phyloP scores from a whole-genome alignment of 2,113 vertebrate species.

The Malurus cyaneus region DNA sequence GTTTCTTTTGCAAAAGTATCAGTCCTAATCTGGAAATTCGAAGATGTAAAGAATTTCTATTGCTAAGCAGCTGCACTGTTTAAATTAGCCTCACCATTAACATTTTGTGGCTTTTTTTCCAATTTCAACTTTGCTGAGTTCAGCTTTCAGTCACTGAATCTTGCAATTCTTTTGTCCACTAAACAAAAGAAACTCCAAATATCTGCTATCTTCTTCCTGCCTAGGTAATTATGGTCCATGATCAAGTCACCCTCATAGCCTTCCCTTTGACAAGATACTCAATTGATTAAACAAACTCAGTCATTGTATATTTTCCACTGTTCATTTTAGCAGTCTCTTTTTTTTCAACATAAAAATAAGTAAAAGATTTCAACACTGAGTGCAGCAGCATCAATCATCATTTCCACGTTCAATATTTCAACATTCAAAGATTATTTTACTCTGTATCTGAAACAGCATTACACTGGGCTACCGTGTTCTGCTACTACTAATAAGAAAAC shows the following conservation, averaged over 20 bases:
- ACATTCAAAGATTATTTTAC: neutral
- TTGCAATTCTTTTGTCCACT: slow-evolving; percentile 46
- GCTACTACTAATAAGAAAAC: neutral
- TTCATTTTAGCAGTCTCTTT: neutral
- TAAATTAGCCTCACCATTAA: slow-evolving; percentile 55
- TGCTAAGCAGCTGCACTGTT: slow-evolving; percentile 45
- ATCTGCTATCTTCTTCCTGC: slow-evolving; percentile 21
- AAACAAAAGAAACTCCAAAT: slow-evolving; percentile 47
- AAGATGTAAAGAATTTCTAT: slow-evolving; percentile 23
- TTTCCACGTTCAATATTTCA: neutral
- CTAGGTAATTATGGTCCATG: slow-evolving; percentile 5
- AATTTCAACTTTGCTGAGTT: slow-evolving; percentile 51
- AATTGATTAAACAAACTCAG: neutral
- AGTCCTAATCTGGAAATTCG: neutral
- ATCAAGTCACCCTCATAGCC: slow-evolving; percentile 5
- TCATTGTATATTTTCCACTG: neutral
- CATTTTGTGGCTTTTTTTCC: slow-evolving; percentile 29
- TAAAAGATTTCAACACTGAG: neutral
- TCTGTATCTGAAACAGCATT: neutral
- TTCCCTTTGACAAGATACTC: neutral
- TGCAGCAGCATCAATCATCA: neutral
- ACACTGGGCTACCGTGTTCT: neutral
- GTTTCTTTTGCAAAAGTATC: neutral
- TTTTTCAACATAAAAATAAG: neutral
- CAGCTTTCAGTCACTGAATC: slow-evolving; percentile 47